Base-by-base conservation (phyloP, 2,888 invertebrate species). In the Digitonthophagus gazella region DNA sequence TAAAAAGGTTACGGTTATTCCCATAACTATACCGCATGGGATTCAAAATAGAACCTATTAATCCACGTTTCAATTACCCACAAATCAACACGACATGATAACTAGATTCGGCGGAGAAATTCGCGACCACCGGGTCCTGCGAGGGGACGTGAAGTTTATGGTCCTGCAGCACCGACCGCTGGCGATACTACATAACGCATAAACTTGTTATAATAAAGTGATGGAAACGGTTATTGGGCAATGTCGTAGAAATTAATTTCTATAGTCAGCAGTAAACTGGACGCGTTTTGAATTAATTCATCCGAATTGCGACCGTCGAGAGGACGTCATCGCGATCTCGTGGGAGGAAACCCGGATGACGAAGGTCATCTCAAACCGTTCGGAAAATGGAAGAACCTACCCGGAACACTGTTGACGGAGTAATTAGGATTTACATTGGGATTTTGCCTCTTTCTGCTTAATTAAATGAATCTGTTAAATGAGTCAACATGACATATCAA, bases 191-290 rank as follows among this genome's bases (percentile, higher is more conserved):
- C 67, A 67, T 67, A 55, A 64, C 61, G 58, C 65, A 69, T 69
- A 69, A 69, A 69, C 65, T 69, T 69, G 68, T 69, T 61, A 67
- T 67, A 65, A 71, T 71, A 68, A 71, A 69, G 67, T 71, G 71
- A 69, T 69, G 71, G 68, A 67, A 71, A 71, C 68, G 67, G 67
- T 71, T 71, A 71, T 68, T 71, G 71, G 71, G 71, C 71, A 71
- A 71, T 71, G 71, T 71, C 71, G 71, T 71, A 71, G 71, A 71
- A 71, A 71, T 71, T 71, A 71, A 71, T 71, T 71, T 67, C 68
- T 69, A 68, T 67, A 71, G 71, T 71, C 71, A 71, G 71, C 71
- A 69, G 68, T 71, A 70, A 70, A 70, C 68, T 67, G 70, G 58
- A 67, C 66, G 68, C 70, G 70, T 67, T 70, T 66, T 70, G 70